Evolutionary conservation across 2,113 vertebrate genomes (phyloP).

Genomic region (Vicugna pacos): DNA sequence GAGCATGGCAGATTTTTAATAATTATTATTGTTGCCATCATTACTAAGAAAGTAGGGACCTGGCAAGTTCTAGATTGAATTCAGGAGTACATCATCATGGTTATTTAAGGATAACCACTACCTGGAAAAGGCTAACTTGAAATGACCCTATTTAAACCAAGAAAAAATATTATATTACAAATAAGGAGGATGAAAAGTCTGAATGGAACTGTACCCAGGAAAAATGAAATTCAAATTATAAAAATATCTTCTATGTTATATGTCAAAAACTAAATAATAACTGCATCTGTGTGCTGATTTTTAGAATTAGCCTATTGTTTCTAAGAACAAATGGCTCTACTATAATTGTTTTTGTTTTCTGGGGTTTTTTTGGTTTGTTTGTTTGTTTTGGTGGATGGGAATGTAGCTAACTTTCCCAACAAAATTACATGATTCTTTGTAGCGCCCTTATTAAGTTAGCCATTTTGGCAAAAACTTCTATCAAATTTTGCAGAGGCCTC

Average conservation of each 20-base stretch:
- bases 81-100: not conserved
- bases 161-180: not conserved
- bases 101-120: not conserved
- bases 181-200: not conserved
- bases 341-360: not conserved
- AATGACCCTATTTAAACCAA: not conserved
- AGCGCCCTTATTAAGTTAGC: not conserved
- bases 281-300: not conserved
- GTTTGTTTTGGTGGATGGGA: not conserved
- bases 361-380: not conserved
- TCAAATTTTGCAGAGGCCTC: not conserved
- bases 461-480: slow-evolving; percentile 11
- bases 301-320: not conserved
- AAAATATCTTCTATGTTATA: not conserved
- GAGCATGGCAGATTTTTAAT: not conserved
- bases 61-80: not conserved
- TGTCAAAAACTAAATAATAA: not conserved
- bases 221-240: not conserved
- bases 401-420: not conserved
- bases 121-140: not conserved
- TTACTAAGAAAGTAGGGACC: not conserved
- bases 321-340: not conserved
- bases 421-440: not conserved
- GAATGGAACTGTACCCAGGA: not conserved
- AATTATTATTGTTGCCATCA: not conserved